A percentile compares a stretch with the other conserved stretches of the same genome.
These are phyloP conservation scores for Sinohyriopsis cumingii DNA, from an alignment of 2,888 invertebrate genomes.

Conservation along the genomic window DNA sequence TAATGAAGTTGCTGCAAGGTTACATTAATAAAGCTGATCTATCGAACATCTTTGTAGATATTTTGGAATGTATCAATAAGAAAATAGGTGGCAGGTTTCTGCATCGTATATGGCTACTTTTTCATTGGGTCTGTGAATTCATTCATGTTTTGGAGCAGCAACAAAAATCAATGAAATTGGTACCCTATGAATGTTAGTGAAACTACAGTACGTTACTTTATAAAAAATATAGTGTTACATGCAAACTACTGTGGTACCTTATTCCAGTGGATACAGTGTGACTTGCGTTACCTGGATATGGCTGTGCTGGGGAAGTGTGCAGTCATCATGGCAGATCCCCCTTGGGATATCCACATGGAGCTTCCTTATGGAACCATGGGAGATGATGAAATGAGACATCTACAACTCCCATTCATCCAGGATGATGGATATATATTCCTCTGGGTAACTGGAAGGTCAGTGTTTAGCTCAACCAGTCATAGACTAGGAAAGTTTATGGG, in stretches of 20 bases:
- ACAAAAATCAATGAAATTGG: too few relatives aligned
- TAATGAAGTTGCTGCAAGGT: too few relatives aligned
- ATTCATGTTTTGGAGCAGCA: too few relatives aligned
- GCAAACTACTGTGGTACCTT: constrained; percentile 62
- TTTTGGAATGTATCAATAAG: too few relatives aligned
- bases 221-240: background rate
- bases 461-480: background rate
- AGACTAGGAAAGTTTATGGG: too few relatives aligned
- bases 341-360: constrained; percentile 99
- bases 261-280: constrained; percentile 98
- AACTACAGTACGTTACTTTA: too few relatives aligned
- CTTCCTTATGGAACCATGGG: constrained; percentile 98
- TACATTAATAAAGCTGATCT: too few relatives aligned
- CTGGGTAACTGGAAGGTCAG: constrained; percentile 94
- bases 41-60: too few relatives aligned
- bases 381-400: constrained; percentile 97
- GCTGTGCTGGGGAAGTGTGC: constrained; percentile 95
- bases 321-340: constrained; percentile 92
- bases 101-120: too few relatives aligned
- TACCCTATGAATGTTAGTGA: too few relatives aligned
- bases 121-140: too few relatives aligned
- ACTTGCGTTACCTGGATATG: constrained; percentile 92
- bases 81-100: too few relatives aligned
- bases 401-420: constrained; percentile 94
- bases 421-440: constrained; percentile 97